A percentile compares a stretch with the other conserved stretches of the same genome.
Conservation (phyloP, 2,888 invertebrate genomes). For the Slavum lentiscoides region DNA sequence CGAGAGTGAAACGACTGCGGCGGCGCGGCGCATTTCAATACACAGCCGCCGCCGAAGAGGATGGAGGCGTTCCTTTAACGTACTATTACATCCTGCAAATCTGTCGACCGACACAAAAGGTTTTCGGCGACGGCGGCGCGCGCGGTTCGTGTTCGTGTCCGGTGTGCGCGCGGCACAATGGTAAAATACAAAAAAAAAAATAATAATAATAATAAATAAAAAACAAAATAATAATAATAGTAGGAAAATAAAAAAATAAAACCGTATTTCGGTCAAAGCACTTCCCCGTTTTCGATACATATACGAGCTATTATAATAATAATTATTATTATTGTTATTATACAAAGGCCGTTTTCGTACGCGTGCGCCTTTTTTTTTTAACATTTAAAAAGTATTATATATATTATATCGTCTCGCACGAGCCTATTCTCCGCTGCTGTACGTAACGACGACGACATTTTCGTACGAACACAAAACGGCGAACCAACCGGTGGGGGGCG, state of each 20-base stretch:
- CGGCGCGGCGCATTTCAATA: constrained; percentile 6
- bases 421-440: no score
- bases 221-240: not conserved
- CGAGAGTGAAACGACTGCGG: constrained; percentile 35
- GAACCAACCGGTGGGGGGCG: no score
- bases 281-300: constrained; percentile 36
- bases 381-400: no score
- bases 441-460: no score
- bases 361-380: constrained; percentile 20
- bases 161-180: constrained; percentile 30
- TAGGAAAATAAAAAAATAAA: constrained; percentile 17
- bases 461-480: no score
- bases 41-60: constrained; percentile 30
- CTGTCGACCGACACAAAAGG: constrained; percentile 53
- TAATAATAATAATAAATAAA: not conserved
- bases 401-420: no score
- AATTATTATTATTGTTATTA: not conserved
- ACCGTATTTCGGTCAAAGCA: constrained; percentile 31
- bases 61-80: constrained; percentile 53
- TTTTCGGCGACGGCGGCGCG: constrained; percentile 23
- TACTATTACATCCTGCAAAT: constrained; percentile 53
- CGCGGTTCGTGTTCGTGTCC: constrained; percentile 44
- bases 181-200: constrained; percentile 1
- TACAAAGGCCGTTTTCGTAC: constrained; percentile 20
- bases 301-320: constrained; percentile 5